A percentile compares a stretch with the other conserved stretches of the same genome.
Conservation (phyloP, 2,888 invertebrate species). For the Thera obeliscata region DNA sequence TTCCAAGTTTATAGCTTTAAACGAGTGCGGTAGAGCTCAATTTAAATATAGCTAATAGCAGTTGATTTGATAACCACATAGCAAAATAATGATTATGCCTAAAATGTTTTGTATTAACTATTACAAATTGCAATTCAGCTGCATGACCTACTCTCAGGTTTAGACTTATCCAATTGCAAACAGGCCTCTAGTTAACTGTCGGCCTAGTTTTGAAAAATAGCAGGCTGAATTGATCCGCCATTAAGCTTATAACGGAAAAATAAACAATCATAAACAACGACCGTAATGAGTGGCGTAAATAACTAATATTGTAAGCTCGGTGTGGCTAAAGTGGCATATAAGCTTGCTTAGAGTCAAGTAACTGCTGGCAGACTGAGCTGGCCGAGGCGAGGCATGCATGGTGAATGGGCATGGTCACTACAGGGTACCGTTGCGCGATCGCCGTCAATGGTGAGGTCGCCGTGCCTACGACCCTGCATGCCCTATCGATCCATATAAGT, state of each 20-base stretch:
- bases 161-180: slow-evolving; percentile 25
- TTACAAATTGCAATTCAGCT: slow-evolving; percentile 18
- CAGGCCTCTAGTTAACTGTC: slow-evolving; percentile 34
- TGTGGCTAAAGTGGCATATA: slow-evolving; percentile 25
- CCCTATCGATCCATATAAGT: slow-evolving; percentile 77
- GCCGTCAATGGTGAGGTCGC: slow-evolving; percentile 68
- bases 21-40: not conserved
- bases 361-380: slow-evolving; percentile 40
- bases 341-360: slow-evolving; percentile 38
- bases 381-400: slow-evolving; percentile 45
- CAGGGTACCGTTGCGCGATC: slow-evolving; percentile 69
- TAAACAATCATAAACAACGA: slow-evolving; percentile 29
- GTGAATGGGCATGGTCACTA: slow-evolving; percentile 63
- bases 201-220: slow-evolving; percentile 33
- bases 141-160: slow-evolving; percentile 20
- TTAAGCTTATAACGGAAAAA: slow-evolving; percentile 28
- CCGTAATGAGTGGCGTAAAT: slow-evolving; percentile 32
- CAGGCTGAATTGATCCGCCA: slow-evolving; percentile 36
- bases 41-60: slow-evolving; percentile 3
- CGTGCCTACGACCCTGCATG: slow-evolving; percentile 70
- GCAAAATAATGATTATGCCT: too few species aligned
- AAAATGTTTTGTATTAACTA: slow-evolving; percentile 13
- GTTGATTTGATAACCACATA: slow-evolving; percentile 12
- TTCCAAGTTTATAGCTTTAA: not conserved
- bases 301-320: slow-evolving; percentile 24